Evolutionary conservation across 2,797 vertebrate genomes (phyloP).

Genomic region (Thunnus albacares): DNA sequence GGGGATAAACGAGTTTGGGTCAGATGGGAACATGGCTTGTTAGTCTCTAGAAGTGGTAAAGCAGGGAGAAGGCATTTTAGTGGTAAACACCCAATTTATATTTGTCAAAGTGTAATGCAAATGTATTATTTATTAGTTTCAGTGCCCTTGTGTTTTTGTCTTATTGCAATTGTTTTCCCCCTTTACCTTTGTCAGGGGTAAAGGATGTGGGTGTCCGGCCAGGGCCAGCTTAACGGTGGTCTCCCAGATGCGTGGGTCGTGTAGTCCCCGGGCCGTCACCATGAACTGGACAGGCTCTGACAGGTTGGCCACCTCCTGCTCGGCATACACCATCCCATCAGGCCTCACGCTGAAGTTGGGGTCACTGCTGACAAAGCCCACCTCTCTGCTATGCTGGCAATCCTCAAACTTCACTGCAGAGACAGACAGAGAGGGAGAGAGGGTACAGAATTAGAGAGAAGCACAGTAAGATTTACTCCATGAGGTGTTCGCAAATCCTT

Average conservation of each 20-base stretch:
- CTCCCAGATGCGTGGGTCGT: conserved; percentile 89
- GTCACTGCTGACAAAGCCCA: conserved; percentile 91
- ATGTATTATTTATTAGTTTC: neutral
- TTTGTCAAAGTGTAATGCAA: neutral
- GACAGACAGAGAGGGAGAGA: conserved; percentile 60
- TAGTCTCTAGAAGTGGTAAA: neutral
- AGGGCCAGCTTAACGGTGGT: conserved; percentile 90
- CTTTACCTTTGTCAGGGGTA: conserved; percentile 82
- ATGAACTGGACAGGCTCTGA: conserved; percentile 90
- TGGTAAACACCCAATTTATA: neutral
- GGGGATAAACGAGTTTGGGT: neutral
- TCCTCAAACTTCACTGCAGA: conserved; percentile 92
- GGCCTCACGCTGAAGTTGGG: conserved; percentile 90
- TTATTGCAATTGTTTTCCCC: neutral
- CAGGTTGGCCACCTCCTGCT: conserved; percentile 89
- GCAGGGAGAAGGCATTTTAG: neutral
- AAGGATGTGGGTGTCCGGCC: conserved; percentile 85
- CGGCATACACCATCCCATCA: conserved; percentile 89
- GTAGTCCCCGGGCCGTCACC: conserved; percentile 87
- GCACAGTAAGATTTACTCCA: conserved; percentile 56
- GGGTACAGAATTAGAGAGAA: conserved; percentile 60
- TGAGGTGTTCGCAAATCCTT: conserved; percentile 66
- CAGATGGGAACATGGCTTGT: neutral
- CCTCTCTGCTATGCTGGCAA: conserved; percentile 88
- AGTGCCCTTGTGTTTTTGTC: neutral